phyloP scores from a whole-genome alignment of 2,888 invertebrate genomes.

The Folsomia candida region DNA sequence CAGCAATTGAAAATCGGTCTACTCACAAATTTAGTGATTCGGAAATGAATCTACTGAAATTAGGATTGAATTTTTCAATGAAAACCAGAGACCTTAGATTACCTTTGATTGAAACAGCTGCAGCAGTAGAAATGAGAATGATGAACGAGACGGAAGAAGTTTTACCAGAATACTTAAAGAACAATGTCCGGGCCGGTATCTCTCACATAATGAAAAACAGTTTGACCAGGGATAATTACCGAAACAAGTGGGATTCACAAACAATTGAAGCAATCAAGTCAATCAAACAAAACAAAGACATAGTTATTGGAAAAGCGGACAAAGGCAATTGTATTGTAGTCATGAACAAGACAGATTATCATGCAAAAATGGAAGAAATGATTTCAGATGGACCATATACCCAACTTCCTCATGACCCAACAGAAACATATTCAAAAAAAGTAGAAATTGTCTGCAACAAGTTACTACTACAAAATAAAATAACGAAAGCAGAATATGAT shows the following conservation, averaged over 20 bases:
- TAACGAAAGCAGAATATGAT: not conserved
- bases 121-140: not conserved
- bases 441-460: not conserved
- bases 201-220: not conserved
- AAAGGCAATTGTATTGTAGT: slow-evolving; percentile 16
- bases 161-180: not conserved
- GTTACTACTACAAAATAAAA: not conserved
- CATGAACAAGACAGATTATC: not conserved
- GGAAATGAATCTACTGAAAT: not conserved
- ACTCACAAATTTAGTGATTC: not conserved
- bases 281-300: not conserved
- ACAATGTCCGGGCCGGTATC: not conserved
- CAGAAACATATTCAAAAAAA: not conserved
- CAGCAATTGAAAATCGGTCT: not conserved
- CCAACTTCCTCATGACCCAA: not conserved
- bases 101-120: not conserved
- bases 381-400: not conserved
- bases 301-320: slow-evolving; percentile 14
- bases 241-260: not conserved
- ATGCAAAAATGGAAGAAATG: not conserved
- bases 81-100: not conserved
- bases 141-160: not conserved
- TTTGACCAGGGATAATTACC: not conserved
- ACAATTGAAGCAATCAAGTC: not conserved
- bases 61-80: not conserved